Conservation (phyloP, 2,888 invertebrate genomes). For the Sicus ferrugineus region DNA sequence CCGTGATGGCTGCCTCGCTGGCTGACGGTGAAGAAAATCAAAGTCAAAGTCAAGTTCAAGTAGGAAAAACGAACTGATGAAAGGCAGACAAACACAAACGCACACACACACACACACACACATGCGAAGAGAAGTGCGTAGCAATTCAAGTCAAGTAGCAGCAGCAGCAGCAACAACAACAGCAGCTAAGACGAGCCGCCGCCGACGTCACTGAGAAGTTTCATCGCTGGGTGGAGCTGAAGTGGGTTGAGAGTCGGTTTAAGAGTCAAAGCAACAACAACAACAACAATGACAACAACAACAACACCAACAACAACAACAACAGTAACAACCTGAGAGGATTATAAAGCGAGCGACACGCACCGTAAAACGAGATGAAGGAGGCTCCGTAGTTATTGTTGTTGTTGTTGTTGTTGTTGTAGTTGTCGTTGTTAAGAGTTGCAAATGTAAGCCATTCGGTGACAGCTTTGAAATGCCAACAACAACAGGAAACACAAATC, state of each 20-base stretch:
- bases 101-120: neutral
- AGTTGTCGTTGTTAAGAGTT: neutral
- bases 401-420: conserved; percentile 7
- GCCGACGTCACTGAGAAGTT: no score
- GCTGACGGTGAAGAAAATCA: conserved; percentile 8
- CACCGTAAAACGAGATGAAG: neutral
- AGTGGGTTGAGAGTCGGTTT: conserved; percentile 2
- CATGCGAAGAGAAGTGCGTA: conserved; percentile 12
- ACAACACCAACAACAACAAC: no score
- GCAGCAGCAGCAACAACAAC: neutral
- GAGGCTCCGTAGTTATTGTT: conserved; percentile 4
- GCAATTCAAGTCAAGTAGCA: conserved; percentile 5
- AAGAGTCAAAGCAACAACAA: no score
- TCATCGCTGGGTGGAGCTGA: neutral
- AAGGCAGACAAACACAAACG: neutral
- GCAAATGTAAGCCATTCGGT: no score
- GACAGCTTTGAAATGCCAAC: no score
- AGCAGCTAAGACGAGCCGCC: no score
- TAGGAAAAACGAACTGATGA: neutral
- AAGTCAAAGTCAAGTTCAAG: conserved; percentile 28
- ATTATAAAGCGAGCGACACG: no score
- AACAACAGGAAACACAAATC: no score
- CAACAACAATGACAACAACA: no score
- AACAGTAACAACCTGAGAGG: no score
- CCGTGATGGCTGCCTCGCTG: neutral